Evolutionary conservation across 2,113 vertebrate genomes (phyloP).

Genomic region (Hippocampus zosterae): DNA sequence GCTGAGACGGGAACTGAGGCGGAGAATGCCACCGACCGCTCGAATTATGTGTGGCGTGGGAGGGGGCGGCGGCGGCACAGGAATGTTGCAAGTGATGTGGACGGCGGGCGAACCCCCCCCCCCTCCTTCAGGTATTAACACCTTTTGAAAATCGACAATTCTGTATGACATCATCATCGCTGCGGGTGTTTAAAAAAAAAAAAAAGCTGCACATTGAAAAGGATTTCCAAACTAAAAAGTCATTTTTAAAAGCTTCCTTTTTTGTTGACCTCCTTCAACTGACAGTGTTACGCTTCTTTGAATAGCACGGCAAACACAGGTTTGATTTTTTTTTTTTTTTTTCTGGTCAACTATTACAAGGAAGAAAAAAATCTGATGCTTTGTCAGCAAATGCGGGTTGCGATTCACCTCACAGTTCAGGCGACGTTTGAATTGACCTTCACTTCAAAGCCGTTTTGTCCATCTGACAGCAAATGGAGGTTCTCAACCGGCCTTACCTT

Average conservation of each 20-base stretch:
- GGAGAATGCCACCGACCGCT: not conserved
- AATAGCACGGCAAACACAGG: not conserved
- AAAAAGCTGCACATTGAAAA: slow-evolving; percentile 8
- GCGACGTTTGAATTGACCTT: no score
- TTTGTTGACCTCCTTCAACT: not conserved
- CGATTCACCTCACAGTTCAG: no score
- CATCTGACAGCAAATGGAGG: no score
- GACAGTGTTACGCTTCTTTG: not conserved
- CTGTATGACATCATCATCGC: not conserved
- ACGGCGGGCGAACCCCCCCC: not conserved
- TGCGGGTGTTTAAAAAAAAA: not conserved
- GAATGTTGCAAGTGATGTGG: not conserved
- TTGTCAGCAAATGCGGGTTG: no score
- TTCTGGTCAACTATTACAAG: no score
- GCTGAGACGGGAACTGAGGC: not conserved
- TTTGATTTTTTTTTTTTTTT: not conserved
- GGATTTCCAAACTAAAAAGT: slow-evolving; percentile 25
- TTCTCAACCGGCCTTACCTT: no score
- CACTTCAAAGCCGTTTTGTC: no score
- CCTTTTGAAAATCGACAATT: not conserved
- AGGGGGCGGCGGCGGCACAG: not conserved
- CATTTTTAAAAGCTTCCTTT: not conserved
- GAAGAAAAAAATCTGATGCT: no score
- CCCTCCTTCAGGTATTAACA: not conserved
- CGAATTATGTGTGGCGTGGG: no score